Evolutionary conservation across 2,888 invertebrate species (phyloP).

Genomic region (Xestoiulus laeticollis): DNA sequence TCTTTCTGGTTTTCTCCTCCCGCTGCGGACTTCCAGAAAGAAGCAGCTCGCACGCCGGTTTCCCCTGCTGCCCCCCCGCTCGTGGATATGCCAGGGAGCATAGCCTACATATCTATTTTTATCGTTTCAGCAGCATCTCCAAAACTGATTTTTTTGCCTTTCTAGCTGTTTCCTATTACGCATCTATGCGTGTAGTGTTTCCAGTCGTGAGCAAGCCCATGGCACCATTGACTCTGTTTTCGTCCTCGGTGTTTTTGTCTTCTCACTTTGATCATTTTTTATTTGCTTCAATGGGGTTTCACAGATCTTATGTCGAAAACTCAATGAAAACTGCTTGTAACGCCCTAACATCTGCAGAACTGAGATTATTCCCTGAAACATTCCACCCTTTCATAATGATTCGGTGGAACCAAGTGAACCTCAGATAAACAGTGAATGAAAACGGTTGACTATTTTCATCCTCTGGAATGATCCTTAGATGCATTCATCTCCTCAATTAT

Average conservation of each 20-base stretch:
- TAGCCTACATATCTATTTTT: constrained; percentile 36
- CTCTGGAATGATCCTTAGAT: too few relatives aligned
- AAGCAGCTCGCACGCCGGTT: background rate
- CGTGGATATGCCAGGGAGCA: background rate
- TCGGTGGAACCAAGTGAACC: too few relatives aligned
- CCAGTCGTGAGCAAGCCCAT: background rate
- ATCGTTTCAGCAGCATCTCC: background rate
- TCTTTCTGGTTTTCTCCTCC: background rate
- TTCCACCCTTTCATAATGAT: too few relatives aligned
- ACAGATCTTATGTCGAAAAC: too few relatives aligned
- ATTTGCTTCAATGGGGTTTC: too few relatives aligned
- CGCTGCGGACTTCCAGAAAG: background rate
- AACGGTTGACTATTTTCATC: too few relatives aligned
- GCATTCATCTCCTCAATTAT: too few relatives aligned
- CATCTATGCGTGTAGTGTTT: background rate
- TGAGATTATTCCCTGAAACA: too few relatives aligned
- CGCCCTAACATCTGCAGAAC: too few relatives aligned
- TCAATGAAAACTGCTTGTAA: too few relatives aligned
- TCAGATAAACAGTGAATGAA: too few relatives aligned
- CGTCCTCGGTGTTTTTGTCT: background rate
- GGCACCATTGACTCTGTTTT: constrained; percentile 1
- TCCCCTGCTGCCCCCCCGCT: background rate
- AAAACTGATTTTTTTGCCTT: constrained; percentile 6
- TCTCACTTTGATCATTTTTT: background rate
- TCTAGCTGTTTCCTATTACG: constrained; percentile 20